Percentiles rank a stretch among this genome's conserved stretches.
These are phyloP conservation scores for Xestia sexstrigata DNA, from an alignment of 2,888 invertebrate genomes.

Conservation along the genomic window DNA sequence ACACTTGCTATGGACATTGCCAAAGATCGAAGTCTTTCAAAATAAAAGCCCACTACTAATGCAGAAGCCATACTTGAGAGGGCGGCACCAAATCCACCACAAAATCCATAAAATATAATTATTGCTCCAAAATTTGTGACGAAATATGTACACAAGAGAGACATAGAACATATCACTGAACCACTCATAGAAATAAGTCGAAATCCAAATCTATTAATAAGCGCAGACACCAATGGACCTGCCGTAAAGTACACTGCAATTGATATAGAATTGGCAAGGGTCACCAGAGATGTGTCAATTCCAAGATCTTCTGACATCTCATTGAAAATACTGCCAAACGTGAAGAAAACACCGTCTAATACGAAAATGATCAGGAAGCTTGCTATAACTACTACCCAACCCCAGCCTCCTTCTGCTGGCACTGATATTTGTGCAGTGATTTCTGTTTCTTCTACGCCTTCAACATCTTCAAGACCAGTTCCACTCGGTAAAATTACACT, in stretches of 20 bases:
- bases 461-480: slow-evolving; percentile 47
- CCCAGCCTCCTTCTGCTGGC: slow-evolving; percentile 86
- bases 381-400: slow-evolving; percentile 83
- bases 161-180: slow-evolving; percentile 77
- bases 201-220: slow-evolving; percentile 87
- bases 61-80: slow-evolving; percentile 80
- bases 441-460: slow-evolving; percentile 85
- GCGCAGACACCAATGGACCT: slow-evolving; percentile 83
- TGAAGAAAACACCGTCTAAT: slow-evolving; percentile 82
- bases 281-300: slow-evolving; percentile 75
- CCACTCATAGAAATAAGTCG: slow-evolving; percentile 84
- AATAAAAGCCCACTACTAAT: slow-evolving; percentile 87
- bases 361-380: slow-evolving; percentile 79
- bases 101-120: slow-evolving; percentile 80
- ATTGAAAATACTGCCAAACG: slow-evolving; percentile 82
- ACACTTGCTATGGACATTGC: slow-evolving; percentile 80
- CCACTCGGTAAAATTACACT: slow-evolving; percentile 70
- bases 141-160: slow-evolving; percentile 81
- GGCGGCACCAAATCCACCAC: slow-evolving; percentile 82
- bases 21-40: slow-evolving; percentile 82
- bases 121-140: slow-evolving; percentile 73
- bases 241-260: slow-evolving; percentile 81
- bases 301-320: slow-evolving; percentile 80
- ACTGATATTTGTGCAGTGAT: slow-evolving; percentile 85
- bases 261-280: slow-evolving; percentile 83